These are phyloP conservation scores for Lemur catta DNA, from an alignment of 2,797 vertebrate species.

Conservation along the genomic window DNA sequence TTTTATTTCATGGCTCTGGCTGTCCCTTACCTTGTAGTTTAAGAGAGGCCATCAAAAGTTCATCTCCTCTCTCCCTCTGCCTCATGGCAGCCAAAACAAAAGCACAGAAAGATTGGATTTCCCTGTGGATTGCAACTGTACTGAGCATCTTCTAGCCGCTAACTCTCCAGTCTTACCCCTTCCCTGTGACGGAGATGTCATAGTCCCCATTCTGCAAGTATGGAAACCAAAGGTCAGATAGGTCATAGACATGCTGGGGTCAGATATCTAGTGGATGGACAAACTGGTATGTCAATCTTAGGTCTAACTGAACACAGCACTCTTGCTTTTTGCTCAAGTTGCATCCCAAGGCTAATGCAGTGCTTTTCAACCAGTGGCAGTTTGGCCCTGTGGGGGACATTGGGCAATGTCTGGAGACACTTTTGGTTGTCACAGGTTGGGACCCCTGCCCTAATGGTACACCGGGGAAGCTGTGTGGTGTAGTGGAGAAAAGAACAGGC, in stretches of 20 bases:
- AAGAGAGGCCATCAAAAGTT: not conserved
- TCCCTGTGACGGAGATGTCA: not conserved
- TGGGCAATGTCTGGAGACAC: not conserved
- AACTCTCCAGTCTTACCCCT: not conserved
- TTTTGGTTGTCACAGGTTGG: not conserved
- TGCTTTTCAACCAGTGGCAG: not conserved
- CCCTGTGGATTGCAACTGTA: not conserved
- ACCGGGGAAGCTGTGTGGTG: not conserved
- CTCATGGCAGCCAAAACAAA: not conserved
- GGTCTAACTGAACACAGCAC: not conserved
- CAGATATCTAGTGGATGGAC: not conserved
- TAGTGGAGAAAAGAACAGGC: not conserved
- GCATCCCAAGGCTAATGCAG: not conserved
- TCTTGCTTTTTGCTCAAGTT: not conserved
- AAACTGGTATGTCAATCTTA: not conserved
- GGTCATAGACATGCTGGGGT: not conserved
- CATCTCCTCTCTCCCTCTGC: not conserved
- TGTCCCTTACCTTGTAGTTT: not conserved
- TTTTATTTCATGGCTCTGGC: not conserved
- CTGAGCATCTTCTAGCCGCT: not conserved
- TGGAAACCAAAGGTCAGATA: not conserved
- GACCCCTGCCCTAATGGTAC: not conserved
- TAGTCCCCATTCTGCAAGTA: not conserved
- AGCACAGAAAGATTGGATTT: not conserved
- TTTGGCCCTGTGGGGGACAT: not conserved